Conservation (phyloP, 2,113 vertebrate species). For the Eolophus roseicapilla region DNA sequence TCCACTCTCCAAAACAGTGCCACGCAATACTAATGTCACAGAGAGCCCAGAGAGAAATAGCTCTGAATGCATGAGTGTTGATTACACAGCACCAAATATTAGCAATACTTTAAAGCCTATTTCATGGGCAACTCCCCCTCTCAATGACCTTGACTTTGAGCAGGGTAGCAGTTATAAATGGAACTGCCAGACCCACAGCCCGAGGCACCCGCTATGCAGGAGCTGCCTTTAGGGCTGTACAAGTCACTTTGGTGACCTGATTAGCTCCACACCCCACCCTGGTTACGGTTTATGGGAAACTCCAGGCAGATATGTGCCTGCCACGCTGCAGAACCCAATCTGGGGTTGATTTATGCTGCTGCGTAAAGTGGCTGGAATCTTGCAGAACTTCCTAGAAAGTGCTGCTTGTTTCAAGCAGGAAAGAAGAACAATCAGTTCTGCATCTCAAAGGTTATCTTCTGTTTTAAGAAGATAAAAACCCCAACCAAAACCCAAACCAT, state of each 20-base stretch:
- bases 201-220: background rate
- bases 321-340: background rate
- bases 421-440: background rate
- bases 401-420: background rate
- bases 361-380: background rate
- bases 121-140: background rate
- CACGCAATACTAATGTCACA: background rate
- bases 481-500: background rate
- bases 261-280: background rate
- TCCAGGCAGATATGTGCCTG: background rate
- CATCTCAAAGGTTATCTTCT: background rate
- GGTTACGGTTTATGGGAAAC: background rate
- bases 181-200: background rate
- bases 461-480: background rate
- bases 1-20: background rate
- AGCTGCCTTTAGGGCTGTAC: background rate
- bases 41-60: background rate
- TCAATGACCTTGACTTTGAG: slow-evolving; percentile 17
- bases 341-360: background rate
- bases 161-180: background rate
- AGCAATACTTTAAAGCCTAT: background rate
- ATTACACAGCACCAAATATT: background rate
- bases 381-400: background rate
- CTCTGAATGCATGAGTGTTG: background rate
- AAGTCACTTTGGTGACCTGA: background rate